Evolutionary conservation across 2,113 vertebrate species (phyloP), one percentile per base, ranked within the genome.

Genomic region (Leptosomus discolor): DNA sequence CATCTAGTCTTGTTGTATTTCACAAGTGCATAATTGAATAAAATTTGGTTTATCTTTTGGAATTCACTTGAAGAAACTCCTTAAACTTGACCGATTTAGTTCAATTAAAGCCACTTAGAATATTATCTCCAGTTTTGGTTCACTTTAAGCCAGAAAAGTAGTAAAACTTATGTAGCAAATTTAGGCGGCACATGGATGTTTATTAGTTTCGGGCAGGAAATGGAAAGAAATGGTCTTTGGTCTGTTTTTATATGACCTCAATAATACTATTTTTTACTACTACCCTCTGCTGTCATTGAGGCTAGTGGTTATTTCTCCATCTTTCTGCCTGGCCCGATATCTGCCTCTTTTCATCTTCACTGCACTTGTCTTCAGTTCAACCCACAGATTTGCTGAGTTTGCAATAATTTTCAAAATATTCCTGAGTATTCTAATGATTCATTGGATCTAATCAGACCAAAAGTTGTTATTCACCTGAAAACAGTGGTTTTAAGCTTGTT

Each of bases 231-330:
- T 65, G 70, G 81, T 97, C 82, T 96, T 95, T 69, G 39, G 70
- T 88, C 91, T 97, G 90, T 97, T 96, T 96, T 95, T 95, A 68
- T 57, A 56, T 88, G 92, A 94, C 90, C 94, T 95, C 75, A 71
- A 30, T 79, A 91, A 50, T 70, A 67, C 27, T 84, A 60, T 79
- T 93, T 96, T 92, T 95, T 83, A 77, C 84, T 74, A 61, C 78
- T 1, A 0, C 94, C 86, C 67, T 95, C 84, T 4, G 84, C 81
- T 96, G 94, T 77, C 88, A 79, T 32, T 32, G 15, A 60, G 32
- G 19, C 63, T 87, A 15, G 63, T 75, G 70, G 50, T 82, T 36
- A 39, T 82, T 85, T 57, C 63, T 78, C 45, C 13, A 7, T 69
- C 65, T 54, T 93, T 73, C 41, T 93, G 48, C 57, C 50, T 24